Percentiles rank a stretch among this genome's conserved stretches.
These are phyloP conservation scores for Temnothorax rugatulus DNA, from an alignment of 2,888 invertebrate species.

Conservation along the genomic window DNA sequence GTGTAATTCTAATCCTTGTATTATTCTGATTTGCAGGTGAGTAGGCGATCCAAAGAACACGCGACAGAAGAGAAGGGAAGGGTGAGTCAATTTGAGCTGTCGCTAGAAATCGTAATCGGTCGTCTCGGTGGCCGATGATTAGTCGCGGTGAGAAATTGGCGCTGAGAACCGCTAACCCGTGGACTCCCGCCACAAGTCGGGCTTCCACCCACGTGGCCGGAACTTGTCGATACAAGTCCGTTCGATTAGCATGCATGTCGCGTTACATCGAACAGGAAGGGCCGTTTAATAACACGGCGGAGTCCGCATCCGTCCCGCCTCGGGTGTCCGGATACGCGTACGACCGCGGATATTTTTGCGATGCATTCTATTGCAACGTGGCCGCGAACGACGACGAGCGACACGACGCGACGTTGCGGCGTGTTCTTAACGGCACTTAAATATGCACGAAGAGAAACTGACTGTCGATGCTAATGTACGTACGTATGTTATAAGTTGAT, in stretches of 20 bases:
- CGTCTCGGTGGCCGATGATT: neutral
- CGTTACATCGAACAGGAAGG: conserved; percentile 64
- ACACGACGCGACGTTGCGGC: neutral
- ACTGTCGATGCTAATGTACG: conserved; percentile 15
- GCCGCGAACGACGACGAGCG: neutral
- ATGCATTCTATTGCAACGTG: neutral
- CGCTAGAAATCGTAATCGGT: conserved; percentile 52
- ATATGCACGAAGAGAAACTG: conserved; percentile 40
- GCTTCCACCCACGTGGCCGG: conserved; percentile 61
- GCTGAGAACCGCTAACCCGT: conserved; percentile 35
- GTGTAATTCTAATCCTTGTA: neutral
- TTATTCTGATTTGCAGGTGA: conserved; percentile 81
- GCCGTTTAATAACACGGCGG: conserved; percentile 63
- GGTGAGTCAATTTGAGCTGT: conserved; percentile 79
- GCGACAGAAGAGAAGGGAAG: conserved; percentile 78
- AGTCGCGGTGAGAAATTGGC: neutral
- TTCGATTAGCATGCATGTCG: conserved; percentile 67
- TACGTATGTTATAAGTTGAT: neutral
- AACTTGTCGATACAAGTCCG: conserved; percentile 52
- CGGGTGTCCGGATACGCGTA: conserved; percentile 51
- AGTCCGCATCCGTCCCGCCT: conserved; percentile 53
- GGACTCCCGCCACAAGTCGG: neutral
- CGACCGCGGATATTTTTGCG: conserved; percentile 28
- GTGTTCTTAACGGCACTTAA: neutral
- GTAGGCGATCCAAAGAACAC: conserved; percentile 81